Percentiles rank a stretch among this genome's conserved stretches.
Evolutionary conservation across 2,888 invertebrate genomes (phyloP).

Genomic region (Drosophila basisetae): DNA sequence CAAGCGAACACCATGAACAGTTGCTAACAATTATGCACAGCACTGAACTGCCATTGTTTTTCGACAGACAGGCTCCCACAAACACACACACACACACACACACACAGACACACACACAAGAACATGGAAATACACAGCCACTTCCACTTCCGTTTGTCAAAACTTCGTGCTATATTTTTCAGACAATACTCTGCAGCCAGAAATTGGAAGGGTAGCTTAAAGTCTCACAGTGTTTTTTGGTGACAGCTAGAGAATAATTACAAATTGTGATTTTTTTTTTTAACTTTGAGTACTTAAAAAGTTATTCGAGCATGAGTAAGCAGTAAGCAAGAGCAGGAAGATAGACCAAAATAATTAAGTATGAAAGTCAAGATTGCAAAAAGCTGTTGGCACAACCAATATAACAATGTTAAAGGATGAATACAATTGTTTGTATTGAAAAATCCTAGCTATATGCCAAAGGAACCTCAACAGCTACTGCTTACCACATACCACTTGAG

Average conservation of each 20-base stretch:
- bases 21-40: conserved; percentile 56
- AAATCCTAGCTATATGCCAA: neutral
- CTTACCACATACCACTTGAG: neutral
- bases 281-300: neutral
- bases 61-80: neutral
- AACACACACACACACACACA: conserved; percentile 6
- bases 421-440: neutral
- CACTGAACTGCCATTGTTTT: conserved; percentile 36
- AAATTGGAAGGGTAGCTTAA: neutral
- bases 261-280: neutral
- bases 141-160: conserved; percentile 47
- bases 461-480: neutral
- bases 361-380: neutral
- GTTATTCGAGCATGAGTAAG: neutral
- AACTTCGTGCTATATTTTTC: conserved; percentile 24
- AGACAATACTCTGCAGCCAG: conserved; percentile 29
- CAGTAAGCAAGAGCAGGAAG: neutral
- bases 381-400: neutral
- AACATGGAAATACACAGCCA: conserved; percentile 30
- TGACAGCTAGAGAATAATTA: neutral
- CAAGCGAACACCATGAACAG: conserved; percentile 24
- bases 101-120: conserved; percentile 1
- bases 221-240: neutral
- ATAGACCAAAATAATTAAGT: neutral
- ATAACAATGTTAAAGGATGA: neutral